phyloP scores from a whole-genome alignment of 2,797 vertebrate species.

The Gymnothorax javanicus region DNA sequence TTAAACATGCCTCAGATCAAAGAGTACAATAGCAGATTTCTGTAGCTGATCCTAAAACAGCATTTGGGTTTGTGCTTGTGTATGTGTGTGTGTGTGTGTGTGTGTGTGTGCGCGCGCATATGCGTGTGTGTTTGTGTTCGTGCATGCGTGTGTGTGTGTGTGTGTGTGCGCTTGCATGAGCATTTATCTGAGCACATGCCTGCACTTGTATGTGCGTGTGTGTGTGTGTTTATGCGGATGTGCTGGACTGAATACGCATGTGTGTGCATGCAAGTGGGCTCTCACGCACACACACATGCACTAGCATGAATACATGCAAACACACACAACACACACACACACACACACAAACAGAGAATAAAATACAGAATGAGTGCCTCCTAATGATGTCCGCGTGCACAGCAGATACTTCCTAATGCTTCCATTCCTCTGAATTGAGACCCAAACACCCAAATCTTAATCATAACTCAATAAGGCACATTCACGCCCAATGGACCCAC shows the following conservation, averaged over 20 bases:
- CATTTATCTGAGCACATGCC: too few relatives aligned
- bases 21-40: not conserved
- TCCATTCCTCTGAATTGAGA: not conserved
- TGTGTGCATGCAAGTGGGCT: too few relatives aligned
- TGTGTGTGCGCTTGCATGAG: too few relatives aligned
- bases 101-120: too few relatives aligned
- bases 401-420: not conserved
- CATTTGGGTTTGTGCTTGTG: not conserved
- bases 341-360: not conserved
- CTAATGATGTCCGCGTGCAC: not conserved
- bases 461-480: not conserved
- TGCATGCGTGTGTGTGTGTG: too few relatives aligned
- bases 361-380: not conserved
- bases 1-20: constrained; percentile 7
- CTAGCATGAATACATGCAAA: too few relatives aligned
- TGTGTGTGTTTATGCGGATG: too few relatives aligned
- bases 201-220: too few relatives aligned
- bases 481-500: not conserved
- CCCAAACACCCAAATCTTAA: not conserved
- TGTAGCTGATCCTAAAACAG: not conserved
- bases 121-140: too few relatives aligned
- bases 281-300: too few relatives aligned
- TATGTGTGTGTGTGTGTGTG: not conserved
- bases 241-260: not conserved
- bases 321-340: not conserved